A percentile compares a stretch with the other conserved stretches of the same genome.
phyloP scores from a whole-genome alignment of 2,113 vertebrate species.

The Apteryx owenii region DNA sequence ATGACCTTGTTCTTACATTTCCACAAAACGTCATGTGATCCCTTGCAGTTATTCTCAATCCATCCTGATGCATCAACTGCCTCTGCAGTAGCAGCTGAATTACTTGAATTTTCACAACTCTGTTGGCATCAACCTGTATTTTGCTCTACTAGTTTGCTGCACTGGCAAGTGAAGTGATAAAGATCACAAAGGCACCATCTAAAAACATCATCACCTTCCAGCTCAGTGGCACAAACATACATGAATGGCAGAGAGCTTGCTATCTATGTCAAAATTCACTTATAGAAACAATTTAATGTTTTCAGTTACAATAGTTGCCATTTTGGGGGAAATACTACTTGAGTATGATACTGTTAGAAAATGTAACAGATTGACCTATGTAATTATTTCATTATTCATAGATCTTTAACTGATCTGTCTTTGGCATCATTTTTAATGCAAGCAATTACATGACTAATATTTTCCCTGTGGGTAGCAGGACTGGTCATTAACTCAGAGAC shows the following conservation, averaged over 20 bases:
- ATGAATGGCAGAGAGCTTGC: background rate
- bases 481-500: background rate
- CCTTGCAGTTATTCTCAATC: background rate
- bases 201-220: conserved; percentile 24
- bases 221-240: background rate
- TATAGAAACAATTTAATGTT: background rate
- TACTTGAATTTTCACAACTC: conserved; percentile 10
- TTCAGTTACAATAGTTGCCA: background rate
- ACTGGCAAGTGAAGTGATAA: conserved; percentile 36
- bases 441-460: background rate
- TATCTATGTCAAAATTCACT: background rate
- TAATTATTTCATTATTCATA: background rate
- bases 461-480: background rate
- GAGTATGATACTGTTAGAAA: background rate
- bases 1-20: background rate
- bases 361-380: background rate
- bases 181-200: conserved; percentile 18
- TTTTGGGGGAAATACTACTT: background rate
- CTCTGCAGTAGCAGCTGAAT: background rate
- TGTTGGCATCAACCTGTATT: background rate
- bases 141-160: conserved; percentile 7
- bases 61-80: background rate
- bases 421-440: background rate
- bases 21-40: background rate
- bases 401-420: background rate